A percentile compares a stretch with the other conserved stretches of the same genome.
Conservation (phyloP, 2,888 invertebrate genomes). For the Tetramorium bicarinatum region DNA sequence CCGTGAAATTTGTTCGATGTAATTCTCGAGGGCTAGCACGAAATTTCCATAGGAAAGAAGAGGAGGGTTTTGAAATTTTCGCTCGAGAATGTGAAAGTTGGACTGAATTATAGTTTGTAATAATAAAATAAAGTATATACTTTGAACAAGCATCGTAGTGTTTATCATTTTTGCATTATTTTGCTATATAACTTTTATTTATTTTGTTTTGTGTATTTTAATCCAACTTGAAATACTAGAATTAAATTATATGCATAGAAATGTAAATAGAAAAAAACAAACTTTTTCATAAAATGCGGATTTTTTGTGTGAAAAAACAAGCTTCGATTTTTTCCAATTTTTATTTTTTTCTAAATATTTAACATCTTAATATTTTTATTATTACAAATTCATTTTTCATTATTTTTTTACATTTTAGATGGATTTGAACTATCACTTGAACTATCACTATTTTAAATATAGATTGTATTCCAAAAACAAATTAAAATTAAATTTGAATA, state of each 20-base stretch:
- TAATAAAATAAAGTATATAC: slow-evolving; percentile 19
- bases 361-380: too few species aligned
- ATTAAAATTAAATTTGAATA: too few species aligned
- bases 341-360: too few species aligned
- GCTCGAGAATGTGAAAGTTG: slow-evolving; percentile 10
- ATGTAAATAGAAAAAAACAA: too few species aligned
- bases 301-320: too few species aligned
- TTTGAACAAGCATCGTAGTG: slow-evolving; percentile 6
- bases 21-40: background rate
- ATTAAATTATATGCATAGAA: background rate
- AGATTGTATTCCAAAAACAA: too few species aligned
- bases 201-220: slow-evolving; percentile 18
- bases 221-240: background rate
- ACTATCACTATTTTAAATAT: too few species aligned
- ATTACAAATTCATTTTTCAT: too few species aligned
- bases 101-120: slow-evolving; percentile 22
- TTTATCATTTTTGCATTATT: slow-evolving; percentile 29
- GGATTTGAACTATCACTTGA: too few species aligned
- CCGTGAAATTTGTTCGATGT: slow-evolving; percentile 11
- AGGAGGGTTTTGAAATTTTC: slow-evolving; percentile 5
- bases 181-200: slow-evolving; percentile 10
- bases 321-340: too few species aligned
- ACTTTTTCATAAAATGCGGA: too few species aligned
- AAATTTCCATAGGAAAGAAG: background rate
- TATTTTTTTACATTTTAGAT: too few species aligned